phyloP scores from a whole-genome alignment of 2,888 invertebrate genomes.

The Muschampia staudingeri region DNA sequence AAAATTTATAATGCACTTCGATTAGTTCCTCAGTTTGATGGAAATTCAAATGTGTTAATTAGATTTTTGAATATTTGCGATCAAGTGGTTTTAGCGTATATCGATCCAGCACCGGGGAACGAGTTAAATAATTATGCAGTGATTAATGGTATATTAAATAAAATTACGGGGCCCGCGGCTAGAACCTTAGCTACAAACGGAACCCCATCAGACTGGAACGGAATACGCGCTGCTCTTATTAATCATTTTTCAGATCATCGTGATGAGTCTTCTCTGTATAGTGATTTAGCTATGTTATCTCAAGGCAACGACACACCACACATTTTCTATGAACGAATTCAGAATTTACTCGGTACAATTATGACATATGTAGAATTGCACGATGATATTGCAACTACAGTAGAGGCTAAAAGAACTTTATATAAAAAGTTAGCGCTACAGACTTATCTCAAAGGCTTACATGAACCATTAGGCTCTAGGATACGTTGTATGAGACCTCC shows the following conservation, averaged over 20 bases:
- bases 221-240: slow-evolving; percentile 61
- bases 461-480: slow-evolving; percentile 30
- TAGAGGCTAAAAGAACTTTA: slow-evolving; percentile 28
- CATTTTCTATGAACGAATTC: slow-evolving; percentile 25
- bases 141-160: slow-evolving; percentile 65
- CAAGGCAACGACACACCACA: slow-evolving; percentile 28
- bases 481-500: slow-evolving; percentile 27
- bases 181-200: slow-evolving; percentile 60
- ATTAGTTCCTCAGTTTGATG: slow-evolving; percentile 91
- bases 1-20: slow-evolving; percentile 42
- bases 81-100: slow-evolving; percentile 48
- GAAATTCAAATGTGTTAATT: slow-evolving; percentile 59
- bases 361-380: slow-evolving; percentile 21
- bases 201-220: slow-evolving; percentile 58
- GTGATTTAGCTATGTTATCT: slow-evolving; percentile 55
- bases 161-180: slow-evolving; percentile 62
- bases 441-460: slow-evolving; percentile 15
- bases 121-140: slow-evolving; percentile 49
- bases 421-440: slow-evolving; percentile 17
- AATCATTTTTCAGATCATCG: slow-evolving; percentile 69
- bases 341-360: slow-evolving; percentile 16
- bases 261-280: slow-evolving; percentile 68
- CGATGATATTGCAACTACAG: slow-evolving; percentile 8
- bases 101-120: slow-evolving; percentile 29
- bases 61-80: slow-evolving; percentile 65